A percentile compares a stretch with the other conserved stretches of the same genome.
Evolutionary conservation across 2,888 invertebrate genomes (phyloP).

Genomic region (Cremastobaeus sp.): DNA sequence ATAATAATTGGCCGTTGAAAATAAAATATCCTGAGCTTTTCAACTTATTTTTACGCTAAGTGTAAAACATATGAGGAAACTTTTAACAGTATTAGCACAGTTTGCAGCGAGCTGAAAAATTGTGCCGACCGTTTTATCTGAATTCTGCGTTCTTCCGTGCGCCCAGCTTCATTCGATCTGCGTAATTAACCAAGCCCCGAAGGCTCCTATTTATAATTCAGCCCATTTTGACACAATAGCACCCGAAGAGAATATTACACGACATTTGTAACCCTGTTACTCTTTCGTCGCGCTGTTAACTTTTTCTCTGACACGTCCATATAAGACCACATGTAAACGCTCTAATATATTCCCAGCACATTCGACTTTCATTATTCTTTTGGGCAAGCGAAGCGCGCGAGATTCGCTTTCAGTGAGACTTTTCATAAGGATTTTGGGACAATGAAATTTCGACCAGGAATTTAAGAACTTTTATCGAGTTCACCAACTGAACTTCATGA

Average conservation of each 20-base stretch:
- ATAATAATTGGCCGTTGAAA: too few relatives aligned
- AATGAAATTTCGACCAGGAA: conserved; percentile 22
- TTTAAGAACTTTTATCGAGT: conserved; percentile 36
- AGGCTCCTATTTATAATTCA: conserved; percentile 5
- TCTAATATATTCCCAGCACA: conserved; percentile 17
- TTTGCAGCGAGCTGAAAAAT: conserved; percentile 19
- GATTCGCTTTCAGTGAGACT: not conserved
- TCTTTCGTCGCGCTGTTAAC: not conserved
- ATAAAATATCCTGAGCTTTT: too few relatives aligned
- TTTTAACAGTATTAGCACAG: conserved; percentile 34
- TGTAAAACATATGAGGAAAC: too few relatives aligned
- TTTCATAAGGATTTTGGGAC: conserved; percentile 26
- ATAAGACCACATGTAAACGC: not conserved
- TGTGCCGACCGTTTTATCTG: conserved; percentile 11
- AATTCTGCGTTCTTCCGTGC: conserved; percentile 11
- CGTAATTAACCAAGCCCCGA: conserved; percentile 6
- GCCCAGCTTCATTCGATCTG: conserved; percentile 19
- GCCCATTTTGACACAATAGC: conserved; percentile 3
- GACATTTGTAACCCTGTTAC: conserved; percentile 8
- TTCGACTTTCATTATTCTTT: conserved; percentile 16
- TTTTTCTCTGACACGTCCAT: conserved; percentile 1
- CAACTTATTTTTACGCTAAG: too few relatives aligned
- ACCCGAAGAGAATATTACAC: conserved; percentile 10
- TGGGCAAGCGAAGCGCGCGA: conserved; percentile 2
- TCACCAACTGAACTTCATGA: conserved; percentile 17